A percentile compares a stretch with the other conserved stretches of the same genome.
These are phyloP conservation scores for Temnothorax longispinosus DNA, from an alignment of 1,140 invertebrate genomes.

Conservation along the genomic window DNA sequence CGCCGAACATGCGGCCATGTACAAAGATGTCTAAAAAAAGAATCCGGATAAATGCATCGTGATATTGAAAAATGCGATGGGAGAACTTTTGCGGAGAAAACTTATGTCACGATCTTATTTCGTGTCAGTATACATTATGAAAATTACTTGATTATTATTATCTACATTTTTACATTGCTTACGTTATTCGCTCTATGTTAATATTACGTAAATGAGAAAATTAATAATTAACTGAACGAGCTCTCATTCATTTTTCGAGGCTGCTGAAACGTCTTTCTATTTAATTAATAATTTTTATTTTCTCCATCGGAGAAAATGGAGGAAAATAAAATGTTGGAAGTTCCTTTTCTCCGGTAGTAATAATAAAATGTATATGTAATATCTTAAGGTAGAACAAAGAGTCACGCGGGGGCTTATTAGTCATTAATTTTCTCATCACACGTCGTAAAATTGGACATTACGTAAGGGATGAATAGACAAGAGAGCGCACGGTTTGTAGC, in stretches of 20 bases:
- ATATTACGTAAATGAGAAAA: constrained; percentile 1
- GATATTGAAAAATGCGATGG: background rate
- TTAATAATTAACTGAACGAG: constrained; percentile 18
- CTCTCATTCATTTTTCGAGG: background rate
- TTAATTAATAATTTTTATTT: constrained; percentile 30
- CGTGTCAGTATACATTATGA: background rate
- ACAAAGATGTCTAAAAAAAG: background rate
- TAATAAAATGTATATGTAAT: constrained; percentile 39
- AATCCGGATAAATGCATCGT: no score
- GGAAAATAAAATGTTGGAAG: background rate
- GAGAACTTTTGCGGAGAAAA: background rate
- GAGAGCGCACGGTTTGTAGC: background rate
- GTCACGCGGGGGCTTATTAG: constrained; percentile 10
- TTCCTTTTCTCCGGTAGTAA: background rate
- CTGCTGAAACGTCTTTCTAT: constrained; percentile 1
- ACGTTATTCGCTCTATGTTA: background rate
- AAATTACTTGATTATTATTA: background rate
- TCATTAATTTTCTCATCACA: constrained; percentile 45
- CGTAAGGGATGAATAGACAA: constrained; percentile 44
- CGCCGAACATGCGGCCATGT: background rate
- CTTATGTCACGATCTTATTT: background rate
- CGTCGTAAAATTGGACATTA: constrained; percentile 48
- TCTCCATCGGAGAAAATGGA: background rate
- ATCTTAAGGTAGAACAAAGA: background rate
- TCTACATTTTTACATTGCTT: background rate